phyloP scores from a whole-genome alignment of 2,888 invertebrate species.

The Sepioteuthis lessoniana region DNA sequence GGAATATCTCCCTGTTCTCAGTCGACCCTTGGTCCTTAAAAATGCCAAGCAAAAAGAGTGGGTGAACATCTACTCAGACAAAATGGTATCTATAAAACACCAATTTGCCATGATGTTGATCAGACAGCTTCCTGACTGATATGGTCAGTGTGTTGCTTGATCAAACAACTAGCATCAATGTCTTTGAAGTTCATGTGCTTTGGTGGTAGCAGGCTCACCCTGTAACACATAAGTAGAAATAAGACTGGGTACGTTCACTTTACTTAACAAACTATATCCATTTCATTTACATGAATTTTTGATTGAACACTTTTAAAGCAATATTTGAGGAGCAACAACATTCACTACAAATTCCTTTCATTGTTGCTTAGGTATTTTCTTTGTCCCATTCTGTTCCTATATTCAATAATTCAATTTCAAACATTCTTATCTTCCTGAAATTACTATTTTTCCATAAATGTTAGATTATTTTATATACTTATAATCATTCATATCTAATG shows the following conservation, averaged over 20 bases:
- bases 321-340: background rate
- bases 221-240: background rate
- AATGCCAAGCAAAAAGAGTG: constrained; percentile 68
- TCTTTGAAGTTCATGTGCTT: constrained; percentile 40
- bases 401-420: background rate
- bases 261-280: no score
- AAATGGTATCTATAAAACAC: constrained; percentile 59
- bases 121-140: background rate
- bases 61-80: constrained; percentile 69
- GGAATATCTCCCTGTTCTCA: constrained; percentile 75
- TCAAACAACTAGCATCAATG: constrained; percentile 39
- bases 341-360: background rate
- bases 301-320: no score
- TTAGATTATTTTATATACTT: background rate
- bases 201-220: background rate
- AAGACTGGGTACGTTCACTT: background rate
- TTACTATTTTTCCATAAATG: background rate
- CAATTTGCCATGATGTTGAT: constrained; percentile 34
- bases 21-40: constrained; percentile 73
- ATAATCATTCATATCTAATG: background rate
- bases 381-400: no score
- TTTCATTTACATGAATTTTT: no score
- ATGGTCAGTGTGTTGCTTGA: background rate
- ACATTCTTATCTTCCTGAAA: background rate
- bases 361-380: background rate